phyloP scores from a whole-genome alignment of 2,113 vertebrate species.

The Daboia siamensis region DNA sequence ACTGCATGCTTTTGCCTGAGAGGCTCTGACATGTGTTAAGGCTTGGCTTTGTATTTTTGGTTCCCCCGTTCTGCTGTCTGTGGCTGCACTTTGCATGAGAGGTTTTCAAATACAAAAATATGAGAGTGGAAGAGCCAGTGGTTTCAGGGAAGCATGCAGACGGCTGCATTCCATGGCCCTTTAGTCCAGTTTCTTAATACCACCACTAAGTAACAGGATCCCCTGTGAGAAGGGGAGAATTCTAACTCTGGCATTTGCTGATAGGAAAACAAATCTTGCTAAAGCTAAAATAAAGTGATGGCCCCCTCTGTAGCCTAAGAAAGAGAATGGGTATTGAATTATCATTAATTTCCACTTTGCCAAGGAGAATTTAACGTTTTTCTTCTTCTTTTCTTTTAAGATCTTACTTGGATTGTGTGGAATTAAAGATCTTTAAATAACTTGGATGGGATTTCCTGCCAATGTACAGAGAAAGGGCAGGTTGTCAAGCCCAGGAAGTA shows the following conservation, averaged over 20 bases:
- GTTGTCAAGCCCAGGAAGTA: background rate
- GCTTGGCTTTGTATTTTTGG: constrained; percentile 34
- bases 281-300: constrained; percentile 2
- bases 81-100: background rate
- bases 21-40: constrained; percentile 33
- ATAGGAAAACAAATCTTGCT: background rate
- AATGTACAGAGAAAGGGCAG: background rate
- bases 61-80: constrained; percentile 28
- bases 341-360: background rate
- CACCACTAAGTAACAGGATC: constrained; percentile 16
- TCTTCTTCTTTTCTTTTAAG: background rate
- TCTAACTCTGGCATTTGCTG: constrained; percentile 11
- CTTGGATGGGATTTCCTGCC: background rate
- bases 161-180: constrained; percentile 14
- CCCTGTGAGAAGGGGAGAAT: constrained; percentile 1
- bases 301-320: background rate
- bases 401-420: background rate
- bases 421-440: background rate
- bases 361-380: background rate
- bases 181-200: background rate
- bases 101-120: constrained; percentile 29
- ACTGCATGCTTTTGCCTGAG: background rate
- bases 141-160: background rate
- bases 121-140: background rate
- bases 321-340: background rate